Conservation (phyloP, 2,797 vertebrate genomes). For the Diplodus puntazzo region DNA sequence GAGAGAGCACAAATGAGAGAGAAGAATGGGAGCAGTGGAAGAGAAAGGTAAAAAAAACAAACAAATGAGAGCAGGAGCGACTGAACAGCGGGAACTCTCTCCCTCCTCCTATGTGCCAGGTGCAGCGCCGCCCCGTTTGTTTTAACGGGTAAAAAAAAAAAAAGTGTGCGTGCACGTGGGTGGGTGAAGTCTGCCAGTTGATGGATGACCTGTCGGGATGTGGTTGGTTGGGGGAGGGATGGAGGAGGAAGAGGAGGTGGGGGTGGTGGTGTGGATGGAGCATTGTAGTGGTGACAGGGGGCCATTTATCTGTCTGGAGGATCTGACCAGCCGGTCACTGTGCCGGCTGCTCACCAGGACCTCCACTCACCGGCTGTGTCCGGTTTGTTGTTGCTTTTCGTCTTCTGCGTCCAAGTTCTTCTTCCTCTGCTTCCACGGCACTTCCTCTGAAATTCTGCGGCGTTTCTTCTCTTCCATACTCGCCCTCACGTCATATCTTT, state of each 20-base stretch:
- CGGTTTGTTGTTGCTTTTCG: constrained; percentile 7
- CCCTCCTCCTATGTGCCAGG: constrained; percentile 25
- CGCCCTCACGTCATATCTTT: neutral
- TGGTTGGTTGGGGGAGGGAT: constrained; percentile 12
- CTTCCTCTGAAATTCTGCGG: neutral
- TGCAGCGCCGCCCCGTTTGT: constrained; percentile 49
- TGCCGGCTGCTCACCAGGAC: constrained; percentile 34
- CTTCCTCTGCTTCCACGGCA: neutral
- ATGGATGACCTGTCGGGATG: constrained; percentile 65
- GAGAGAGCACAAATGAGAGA: neutral
- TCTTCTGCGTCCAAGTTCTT: neutral
- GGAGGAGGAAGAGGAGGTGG: constrained; percentile 26
- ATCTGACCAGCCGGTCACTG: constrained; percentile 50
- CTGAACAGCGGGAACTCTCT: neutral
- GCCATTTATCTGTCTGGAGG: constrained; percentile 75
- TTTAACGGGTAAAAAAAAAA: constrained; percentile 27
- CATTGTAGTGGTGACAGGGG: constrained; percentile 61
- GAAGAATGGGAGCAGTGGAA: constrained; percentile 1
- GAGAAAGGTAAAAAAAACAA: neutral
- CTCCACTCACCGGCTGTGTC: constrained; percentile 12
- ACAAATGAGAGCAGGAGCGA: neutral
- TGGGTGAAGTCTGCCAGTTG: constrained; percentile 48
- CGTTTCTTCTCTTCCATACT: neutral
- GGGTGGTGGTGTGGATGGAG: constrained; percentile 36
- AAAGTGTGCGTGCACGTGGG: neutral